Percentiles rank a stretch among this genome's conserved stretches.
Evolutionary conservation across 2,888 invertebrate species (phyloP).

Genomic region (Trisateles emortualis): DNA sequence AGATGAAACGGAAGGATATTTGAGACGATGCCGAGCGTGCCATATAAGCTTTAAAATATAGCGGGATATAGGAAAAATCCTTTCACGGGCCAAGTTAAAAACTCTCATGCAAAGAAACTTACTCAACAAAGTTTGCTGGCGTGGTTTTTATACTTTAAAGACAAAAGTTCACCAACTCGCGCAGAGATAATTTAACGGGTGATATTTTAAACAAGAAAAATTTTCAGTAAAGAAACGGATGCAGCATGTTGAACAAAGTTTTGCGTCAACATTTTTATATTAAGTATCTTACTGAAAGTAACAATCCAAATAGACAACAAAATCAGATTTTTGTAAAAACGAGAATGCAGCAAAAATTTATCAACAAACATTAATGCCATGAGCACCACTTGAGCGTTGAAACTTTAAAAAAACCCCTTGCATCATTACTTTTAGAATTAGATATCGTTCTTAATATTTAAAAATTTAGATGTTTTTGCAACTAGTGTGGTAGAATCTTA

Average conservation of each 20-base stretch:
- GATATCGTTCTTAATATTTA: no score
- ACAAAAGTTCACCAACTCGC: slow-evolving; percentile 32
- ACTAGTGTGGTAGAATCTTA: no score
- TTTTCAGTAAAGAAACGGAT: neutral
- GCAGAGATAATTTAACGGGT: slow-evolving; percentile 24
- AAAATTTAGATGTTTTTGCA: no score
- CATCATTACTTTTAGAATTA: no score
- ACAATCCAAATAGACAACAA: no score
- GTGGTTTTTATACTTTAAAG: slow-evolving; percentile 41
- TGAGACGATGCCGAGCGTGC: slow-evolving; percentile 61
- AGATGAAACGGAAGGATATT: slow-evolving; percentile 76
- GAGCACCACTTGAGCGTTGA: no score
- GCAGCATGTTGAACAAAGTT: neutral
- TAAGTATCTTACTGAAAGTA: neutral
- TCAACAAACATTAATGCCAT: no score
- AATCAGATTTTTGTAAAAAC: no score
- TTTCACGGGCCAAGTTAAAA: slow-evolving; percentile 47
- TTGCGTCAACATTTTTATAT: neutral
- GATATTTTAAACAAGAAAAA: slow-evolving; percentile 32
- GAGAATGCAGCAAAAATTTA: no score
- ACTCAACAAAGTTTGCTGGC: slow-evolving; percentile 44
- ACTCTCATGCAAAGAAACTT: slow-evolving; percentile 49
- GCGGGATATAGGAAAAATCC: slow-evolving; percentile 58
- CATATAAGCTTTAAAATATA: slow-evolving; percentile 74
- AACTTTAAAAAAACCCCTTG: no score